Conservation (phyloP, 2,113 vertebrate genomes). For the Actinemys pallida region DNA sequence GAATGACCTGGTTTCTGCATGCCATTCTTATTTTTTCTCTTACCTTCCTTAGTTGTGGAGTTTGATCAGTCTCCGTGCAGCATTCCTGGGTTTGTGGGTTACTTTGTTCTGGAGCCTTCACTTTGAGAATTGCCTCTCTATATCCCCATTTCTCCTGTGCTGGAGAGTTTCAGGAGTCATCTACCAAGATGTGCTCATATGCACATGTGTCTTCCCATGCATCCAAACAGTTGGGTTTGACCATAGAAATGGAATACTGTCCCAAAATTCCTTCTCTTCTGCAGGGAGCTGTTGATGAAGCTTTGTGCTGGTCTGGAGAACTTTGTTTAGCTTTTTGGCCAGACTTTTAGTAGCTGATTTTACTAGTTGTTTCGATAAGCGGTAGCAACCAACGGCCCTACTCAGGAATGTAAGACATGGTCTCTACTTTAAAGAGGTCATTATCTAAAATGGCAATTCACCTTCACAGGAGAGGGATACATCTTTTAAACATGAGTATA, state of each 20-base stretch:
- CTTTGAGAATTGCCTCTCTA: background rate
- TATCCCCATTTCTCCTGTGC: background rate
- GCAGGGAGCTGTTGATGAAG: background rate
- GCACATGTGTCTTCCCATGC: background rate
- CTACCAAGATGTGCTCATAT: background rate
- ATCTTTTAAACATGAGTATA: background rate
- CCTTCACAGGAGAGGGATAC: background rate
- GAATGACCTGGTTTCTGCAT: too few relatives aligned
- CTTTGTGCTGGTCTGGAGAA: background rate
- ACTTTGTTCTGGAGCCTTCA: background rate
- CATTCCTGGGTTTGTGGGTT: background rate
- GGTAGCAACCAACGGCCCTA: background rate
- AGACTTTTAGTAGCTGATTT: background rate
- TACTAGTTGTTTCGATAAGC: background rate
- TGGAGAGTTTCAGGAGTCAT: background rate
- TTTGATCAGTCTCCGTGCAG: too few relatives aligned
- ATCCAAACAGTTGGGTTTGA: background rate
- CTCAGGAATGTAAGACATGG: background rate
- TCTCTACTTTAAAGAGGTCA: background rate
- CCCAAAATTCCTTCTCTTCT: background rate
- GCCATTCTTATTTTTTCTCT: too few relatives aligned
- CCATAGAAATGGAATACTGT: background rate
- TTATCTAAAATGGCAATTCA: background rate
- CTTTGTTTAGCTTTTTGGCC: background rate
- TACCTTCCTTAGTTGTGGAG: too few relatives aligned